Evolutionary conservation across 2,888 invertebrate genomes (phyloP).

Genomic region (Idaea straminata): DNA sequence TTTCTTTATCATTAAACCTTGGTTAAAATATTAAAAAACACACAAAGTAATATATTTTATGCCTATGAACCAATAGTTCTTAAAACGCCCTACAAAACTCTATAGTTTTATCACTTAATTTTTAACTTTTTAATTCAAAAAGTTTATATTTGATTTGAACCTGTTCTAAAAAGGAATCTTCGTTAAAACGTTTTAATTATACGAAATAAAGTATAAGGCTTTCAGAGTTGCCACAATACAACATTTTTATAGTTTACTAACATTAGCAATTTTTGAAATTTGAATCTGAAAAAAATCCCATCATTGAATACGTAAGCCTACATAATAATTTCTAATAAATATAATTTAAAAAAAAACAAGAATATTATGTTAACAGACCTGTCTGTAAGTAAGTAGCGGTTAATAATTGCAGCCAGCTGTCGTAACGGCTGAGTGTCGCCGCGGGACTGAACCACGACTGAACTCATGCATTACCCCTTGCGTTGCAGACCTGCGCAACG

Average conservation of each 20-base stretch:
- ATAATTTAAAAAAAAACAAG: background rate
- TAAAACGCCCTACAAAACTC: too few relatives aligned
- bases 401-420: background rate
- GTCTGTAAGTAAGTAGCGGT: too few relatives aligned
- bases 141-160: too few relatives aligned
- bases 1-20: too few relatives aligned
- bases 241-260: background rate
- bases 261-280: background rate
- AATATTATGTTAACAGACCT: background rate
- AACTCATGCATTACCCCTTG: constrained; percentile 1
- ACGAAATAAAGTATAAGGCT: too few relatives aligned
- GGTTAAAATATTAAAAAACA: too few relatives aligned
- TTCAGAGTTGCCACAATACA: too few relatives aligned
- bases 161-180: too few relatives aligned
- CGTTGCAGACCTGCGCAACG: constrained; percentile 16
- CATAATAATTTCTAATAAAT: background rate
- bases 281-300: background rate
- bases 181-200: too few relatives aligned
- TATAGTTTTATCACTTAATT: too few relatives aligned
- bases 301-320: background rate
- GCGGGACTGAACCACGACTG: constrained; percentile 7
- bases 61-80: background rate
- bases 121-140: too few relatives aligned
- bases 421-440: constrained; percentile 9
- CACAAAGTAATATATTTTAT: too few relatives aligned